Evolutionary conservation across 1,140 invertebrate species (phyloP).

Genomic region (Parapsyche elsis): DNA sequence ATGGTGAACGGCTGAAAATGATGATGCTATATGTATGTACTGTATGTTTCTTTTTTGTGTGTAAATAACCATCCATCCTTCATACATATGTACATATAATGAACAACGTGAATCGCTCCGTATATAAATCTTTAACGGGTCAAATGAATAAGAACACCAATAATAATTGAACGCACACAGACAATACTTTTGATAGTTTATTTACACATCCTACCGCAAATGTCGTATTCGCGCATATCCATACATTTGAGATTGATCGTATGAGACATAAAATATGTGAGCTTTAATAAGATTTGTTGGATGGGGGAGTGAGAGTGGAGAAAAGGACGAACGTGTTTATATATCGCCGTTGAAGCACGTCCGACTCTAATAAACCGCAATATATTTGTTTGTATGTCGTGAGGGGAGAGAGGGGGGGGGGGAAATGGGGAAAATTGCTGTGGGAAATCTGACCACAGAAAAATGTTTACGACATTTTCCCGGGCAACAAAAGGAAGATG

Average conservation of each 20-base stretch:
- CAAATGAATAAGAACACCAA: no score
- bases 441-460: slow-evolving; percentile 25
- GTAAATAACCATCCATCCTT: no score
- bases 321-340: not conserved
- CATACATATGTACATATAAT: no score
- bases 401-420: not conserved
- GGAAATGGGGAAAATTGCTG: not conserved
- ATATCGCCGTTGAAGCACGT: not conserved
- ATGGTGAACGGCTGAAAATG: no score
- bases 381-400: not conserved
- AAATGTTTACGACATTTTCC: slow-evolving; percentile 28
- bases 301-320: not conserved
- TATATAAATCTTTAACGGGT: no score
- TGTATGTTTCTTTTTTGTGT: no score
- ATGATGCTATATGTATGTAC: slow-evolving; percentile 12
- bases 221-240: not conserved
- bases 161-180: no score
- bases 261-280: not conserved
- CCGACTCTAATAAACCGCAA: slow-evolving; percentile 14
- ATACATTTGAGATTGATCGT: not conserved
- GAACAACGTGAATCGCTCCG: no score
- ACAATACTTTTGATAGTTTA: no score
- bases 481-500: not conserved
- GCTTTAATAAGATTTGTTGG: slow-evolving; percentile 13
- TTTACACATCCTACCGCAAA: no score